Evolutionary conservation across 2,113 vertebrate species (phyloP), one percentile per base, ranked within the genome.

Genomic region (Tetraodon nigroviridis): DNA sequence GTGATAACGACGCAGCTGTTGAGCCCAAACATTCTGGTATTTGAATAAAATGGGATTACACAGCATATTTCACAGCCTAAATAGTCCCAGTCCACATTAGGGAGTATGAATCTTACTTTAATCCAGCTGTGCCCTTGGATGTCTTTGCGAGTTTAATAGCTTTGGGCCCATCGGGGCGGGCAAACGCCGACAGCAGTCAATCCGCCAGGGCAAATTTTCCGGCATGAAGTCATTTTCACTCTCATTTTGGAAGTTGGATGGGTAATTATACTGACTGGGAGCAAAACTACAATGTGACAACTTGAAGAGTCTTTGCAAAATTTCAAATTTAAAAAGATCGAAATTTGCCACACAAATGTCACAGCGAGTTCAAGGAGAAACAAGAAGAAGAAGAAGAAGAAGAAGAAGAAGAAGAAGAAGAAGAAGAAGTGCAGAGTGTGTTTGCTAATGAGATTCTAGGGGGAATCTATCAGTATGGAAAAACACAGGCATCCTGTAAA

Each of bases 101-200:
- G 61, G 53, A 73, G 60, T 61, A 58, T 58, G 48, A 65, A 73
- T 69, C 73, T 27, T 57, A 59, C 58, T 69, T 58, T 59, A 81
- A 82, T 81, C 76, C 68, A 51, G n/a, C 47, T 55, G 32, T 62
- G 76, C 45, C 76, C 78, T 84, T 84, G 72, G 67, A 81, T 52
- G 68, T 66, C 60, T 76, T 78, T 78, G 76, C 64, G 59, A 37
- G 73, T 72, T 75, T 69, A 69, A 79, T 74, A 70, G 69, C 32
- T 20, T 42, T 27, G 4, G 42, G 66, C 71, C 24, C 75, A 70
- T 64, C 65, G 70, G 63, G 57, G 37, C 1, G 53, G 51, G 58
- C 20, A 61, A 71, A 70, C 62, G 61, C 58, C 63, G 66, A 63
- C 69, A 75, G 64, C 55, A 64, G 55, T 12, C 6, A 70, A 71